Evolutionary conservation across 2,797 vertebrate genomes (phyloP).

Genomic region (Lutjanus argentimaculatus): DNA sequence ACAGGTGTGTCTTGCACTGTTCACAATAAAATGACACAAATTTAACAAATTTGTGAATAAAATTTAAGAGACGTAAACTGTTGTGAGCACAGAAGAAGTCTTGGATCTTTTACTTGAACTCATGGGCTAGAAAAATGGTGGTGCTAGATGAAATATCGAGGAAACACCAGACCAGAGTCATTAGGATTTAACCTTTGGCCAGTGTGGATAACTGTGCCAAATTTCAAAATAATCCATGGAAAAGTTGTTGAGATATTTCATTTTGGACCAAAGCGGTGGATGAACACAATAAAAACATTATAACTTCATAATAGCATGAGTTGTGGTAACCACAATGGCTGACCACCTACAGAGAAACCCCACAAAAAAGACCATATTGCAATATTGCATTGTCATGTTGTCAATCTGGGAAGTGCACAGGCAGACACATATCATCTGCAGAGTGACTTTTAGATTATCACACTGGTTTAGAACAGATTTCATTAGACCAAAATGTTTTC

Average conservation of each 20-base stretch:
- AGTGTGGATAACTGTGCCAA: not conserved
- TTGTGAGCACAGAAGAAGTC: no score
- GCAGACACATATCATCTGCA: not conserved
- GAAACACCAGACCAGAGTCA: not conserved
- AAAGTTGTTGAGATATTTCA: not conserved
- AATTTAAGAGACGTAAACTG: no score
- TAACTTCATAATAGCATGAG: not conserved
- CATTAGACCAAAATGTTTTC: conserved; percentile 28
- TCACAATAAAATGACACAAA: no score
- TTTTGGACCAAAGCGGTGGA: not conserved
- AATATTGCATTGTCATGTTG: no score
- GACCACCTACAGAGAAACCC: not conserved
- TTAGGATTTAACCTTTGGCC: not conserved
- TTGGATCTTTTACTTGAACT: no score
- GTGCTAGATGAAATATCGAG: no score
- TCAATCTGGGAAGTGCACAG: not conserved
- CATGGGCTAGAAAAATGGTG: no score
- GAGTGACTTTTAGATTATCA: conserved; percentile 8
- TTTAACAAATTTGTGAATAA: no score
- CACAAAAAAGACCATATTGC: no score
- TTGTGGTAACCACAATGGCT: no score
- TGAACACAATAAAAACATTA: not conserved
- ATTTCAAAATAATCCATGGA: not conserved
- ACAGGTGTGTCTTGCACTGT: no score
- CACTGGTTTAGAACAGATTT: conserved; percentile 23